Base-by-base conservation (phyloP, 2,888 invertebrate genomes). In the Poecilus cupreus region DNA sequence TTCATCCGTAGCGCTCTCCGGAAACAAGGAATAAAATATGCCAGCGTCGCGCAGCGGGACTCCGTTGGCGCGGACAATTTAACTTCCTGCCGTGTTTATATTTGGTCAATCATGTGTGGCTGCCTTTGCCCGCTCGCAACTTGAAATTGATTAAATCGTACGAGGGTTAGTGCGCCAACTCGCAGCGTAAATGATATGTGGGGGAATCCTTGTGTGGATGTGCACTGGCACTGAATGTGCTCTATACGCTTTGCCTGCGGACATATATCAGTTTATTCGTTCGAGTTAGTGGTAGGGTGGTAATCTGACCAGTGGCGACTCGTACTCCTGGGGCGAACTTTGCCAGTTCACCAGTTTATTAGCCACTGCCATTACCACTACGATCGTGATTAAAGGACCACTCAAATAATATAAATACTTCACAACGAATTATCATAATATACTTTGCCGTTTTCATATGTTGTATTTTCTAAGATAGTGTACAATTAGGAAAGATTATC, bases 71-170 rank as follows among this genome's bases (percentile, higher is more conserved):
- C 39, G 49, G 51, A 81, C 81, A 74, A 81, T 81, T 81, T 37
- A 74, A 75, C 60, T 60, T 46, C 46, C 18, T 74, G 75, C 22
- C 68, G 46, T 81, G 81, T 81, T 81, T 81, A 81, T 81, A 81
- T 74, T 81, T 81, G 75, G 81, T 75, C 81, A 75, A 81, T 81
- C 81, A 81, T 81, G 81, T 81, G 81, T 75, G 75, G 24, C 18
- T 39, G 74, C 75, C 75, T 81, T 80, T 75, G 81, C 75, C 46
- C 72, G 24, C 64, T 81, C 60, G 51, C 74, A 75, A 81, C 60
- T 81, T 81, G 81, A 75, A 80, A 81, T 81, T 81, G 81, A 81
- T 81, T 81, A 81, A 81, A 81, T 81, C 81, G 46, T 26, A 37
- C 16, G 57, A 70, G 70, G 72, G 80, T 70, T 22, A 20, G 80